A percentile compares a stretch with the other conserved stretches of the same genome.
Evolutionary conservation across 2,113 vertebrate genomes (phyloP).

Genomic region (Picathartes gymnocephalus): DNA sequence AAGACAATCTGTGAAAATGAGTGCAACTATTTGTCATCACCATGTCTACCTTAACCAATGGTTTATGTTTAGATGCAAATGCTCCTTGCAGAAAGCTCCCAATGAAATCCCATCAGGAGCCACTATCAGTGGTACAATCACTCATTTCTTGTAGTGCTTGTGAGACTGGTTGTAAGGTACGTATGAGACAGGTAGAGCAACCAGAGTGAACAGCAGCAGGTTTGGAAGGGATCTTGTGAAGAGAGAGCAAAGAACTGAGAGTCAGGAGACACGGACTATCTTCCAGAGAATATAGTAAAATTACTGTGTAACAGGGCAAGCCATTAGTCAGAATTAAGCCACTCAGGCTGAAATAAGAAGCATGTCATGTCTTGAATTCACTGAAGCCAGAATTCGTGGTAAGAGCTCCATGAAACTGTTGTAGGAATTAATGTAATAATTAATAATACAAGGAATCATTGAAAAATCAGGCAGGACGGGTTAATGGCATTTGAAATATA

Average conservation of each 20-base stretch:
- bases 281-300: background rate
- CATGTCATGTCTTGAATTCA: background rate
- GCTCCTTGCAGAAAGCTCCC: background rate
- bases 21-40: background rate
- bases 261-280: background rate
- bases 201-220: background rate
- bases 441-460: background rate
- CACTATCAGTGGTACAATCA: background rate
- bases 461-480: background rate
- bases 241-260: background rate
- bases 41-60: background rate
- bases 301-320: background rate
- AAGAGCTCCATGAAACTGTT: background rate
- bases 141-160: background rate
- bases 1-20: background rate
- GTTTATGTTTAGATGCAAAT: background rate
- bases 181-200: background rate
- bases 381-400: background rate
- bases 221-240: background rate
- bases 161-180: background rate
- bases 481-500: background rate
- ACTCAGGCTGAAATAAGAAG: background rate
- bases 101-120: background rate
- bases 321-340: background rate
- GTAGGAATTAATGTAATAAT: background rate